These are phyloP conservation scores for Luidia sarsii DNA, from an alignment of 53 echinoderm and acorn worm species.

Conservation along the genomic window DNA sequence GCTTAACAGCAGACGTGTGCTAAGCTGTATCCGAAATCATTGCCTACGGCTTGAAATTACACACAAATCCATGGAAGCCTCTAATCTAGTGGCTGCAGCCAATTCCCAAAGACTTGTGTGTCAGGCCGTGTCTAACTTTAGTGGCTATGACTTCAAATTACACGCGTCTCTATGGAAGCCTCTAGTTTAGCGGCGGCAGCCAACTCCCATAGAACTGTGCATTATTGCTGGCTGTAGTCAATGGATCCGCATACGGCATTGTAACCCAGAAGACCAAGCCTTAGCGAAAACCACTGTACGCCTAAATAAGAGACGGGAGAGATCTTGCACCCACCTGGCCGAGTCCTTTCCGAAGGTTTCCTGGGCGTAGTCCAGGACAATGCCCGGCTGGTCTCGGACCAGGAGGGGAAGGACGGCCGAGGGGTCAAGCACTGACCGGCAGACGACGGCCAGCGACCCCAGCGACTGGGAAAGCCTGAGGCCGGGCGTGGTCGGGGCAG, in stretches of 20 bases:
- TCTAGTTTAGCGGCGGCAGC: too few relatives aligned
- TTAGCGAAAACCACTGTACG: neutral
- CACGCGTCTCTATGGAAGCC: too few relatives aligned
- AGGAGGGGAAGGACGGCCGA: conserved; percentile 68
- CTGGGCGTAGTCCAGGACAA: conserved; percentile 54
- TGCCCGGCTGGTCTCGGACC: conserved; percentile 59
- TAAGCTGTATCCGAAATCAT: too few relatives aligned
- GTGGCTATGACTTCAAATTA: too few relatives aligned
- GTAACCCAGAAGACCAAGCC: neutral
- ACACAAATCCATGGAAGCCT: too few relatives aligned
- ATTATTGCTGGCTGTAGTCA: neutral
- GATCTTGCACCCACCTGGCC: neutral
- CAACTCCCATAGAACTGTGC: too few relatives aligned
- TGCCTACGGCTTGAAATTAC: too few relatives aligned
- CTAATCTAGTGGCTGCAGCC: too few relatives aligned
- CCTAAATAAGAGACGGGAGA: neutral
- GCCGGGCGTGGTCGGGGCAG: too few relatives aligned
- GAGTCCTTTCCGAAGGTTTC: conserved; percentile 37
- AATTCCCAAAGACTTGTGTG: too few relatives aligned
- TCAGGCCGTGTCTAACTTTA: too few relatives aligned
- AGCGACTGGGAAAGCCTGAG: conserved; percentile 18
- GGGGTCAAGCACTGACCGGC: conserved; percentile 62
- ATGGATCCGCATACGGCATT: neutral
- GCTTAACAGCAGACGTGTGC: too few relatives aligned
- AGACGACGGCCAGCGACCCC: conserved; percentile 39